A percentile compares a stretch with the other conserved stretches of the same genome.
Conservation (phyloP, 2,113 vertebrate species). For the Jacana jacana region DNA sequence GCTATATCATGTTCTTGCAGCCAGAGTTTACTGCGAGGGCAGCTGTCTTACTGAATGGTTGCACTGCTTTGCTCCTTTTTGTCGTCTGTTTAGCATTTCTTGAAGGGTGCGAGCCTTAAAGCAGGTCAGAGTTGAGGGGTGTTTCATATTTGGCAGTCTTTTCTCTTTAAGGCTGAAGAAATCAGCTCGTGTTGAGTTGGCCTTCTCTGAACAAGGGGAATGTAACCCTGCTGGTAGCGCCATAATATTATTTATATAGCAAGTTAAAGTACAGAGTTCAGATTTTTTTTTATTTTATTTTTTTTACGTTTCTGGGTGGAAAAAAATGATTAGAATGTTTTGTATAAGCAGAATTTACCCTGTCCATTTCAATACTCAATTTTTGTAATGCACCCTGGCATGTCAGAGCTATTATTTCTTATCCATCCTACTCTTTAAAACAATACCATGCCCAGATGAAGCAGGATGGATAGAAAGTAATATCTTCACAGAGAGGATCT, state of each 20-base stretch:
- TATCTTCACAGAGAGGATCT: neutral
- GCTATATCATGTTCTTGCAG: neutral
- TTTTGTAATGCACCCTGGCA: neutral
- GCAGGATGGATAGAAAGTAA: neutral
- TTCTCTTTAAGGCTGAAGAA: neutral
- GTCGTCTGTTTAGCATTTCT: neutral
- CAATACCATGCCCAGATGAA: neutral
- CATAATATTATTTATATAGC: slow-evolving; percentile 40
- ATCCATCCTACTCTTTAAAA: neutral
- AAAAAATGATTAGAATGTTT: slow-evolving; percentile 47
- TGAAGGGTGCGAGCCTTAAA: neutral
- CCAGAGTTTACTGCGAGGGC: neutral
- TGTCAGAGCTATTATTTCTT: neutral
- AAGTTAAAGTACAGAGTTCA: slow-evolving; percentile 36
- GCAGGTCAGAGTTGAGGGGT: neutral
- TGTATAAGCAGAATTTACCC: slow-evolving; percentile 29
- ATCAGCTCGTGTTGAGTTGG: neutral
- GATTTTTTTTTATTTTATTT: neutral
- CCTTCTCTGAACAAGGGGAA: slow-evolving; percentile 9
- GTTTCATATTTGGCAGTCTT: neutral
- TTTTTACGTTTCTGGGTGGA: neutral
- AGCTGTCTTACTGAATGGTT: neutral
- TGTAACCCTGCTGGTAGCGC: slow-evolving; percentile 33
- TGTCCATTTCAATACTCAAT: neutral
- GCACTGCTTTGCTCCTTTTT: neutral